phyloP scores from a whole-genome alignment of 2,888 invertebrate genomes.

The Phyllotreta cruciferae region DNA sequence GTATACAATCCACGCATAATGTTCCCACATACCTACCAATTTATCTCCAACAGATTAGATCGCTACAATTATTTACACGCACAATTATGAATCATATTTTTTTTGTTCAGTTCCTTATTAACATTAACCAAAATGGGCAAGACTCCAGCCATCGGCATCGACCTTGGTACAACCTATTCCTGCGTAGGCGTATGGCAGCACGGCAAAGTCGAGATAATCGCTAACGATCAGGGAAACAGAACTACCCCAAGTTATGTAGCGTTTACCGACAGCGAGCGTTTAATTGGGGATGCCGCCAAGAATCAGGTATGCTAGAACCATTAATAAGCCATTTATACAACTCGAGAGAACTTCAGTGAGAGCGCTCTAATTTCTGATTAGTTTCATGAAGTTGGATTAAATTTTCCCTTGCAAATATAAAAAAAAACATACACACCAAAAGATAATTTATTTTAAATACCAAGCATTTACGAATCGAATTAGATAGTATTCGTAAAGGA shows the following conservation, averaged over 20 bases:
- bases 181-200: conserved; percentile 84
- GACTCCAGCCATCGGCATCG: conserved; percentile 56
- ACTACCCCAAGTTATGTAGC: conserved; percentile 89
- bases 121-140: conserved; percentile 44
- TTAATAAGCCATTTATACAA: neutral
- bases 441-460: too few species aligned
- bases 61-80: neutral
- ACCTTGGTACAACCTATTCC: conserved; percentile 88
- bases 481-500: too few species aligned
- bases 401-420: too few species aligned
- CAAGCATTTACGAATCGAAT: too few species aligned
- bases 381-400: too few species aligned
- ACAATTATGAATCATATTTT: conserved; percentile 5
- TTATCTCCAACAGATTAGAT: neutral
- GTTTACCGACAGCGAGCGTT: conserved; percentile 82
- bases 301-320: conserved; percentile 66
- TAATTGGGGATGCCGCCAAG: conserved; percentile 88
- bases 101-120: conserved; percentile 1
- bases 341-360: too few species aligned
- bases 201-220: conserved; percentile 85
- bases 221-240: conserved; percentile 88
- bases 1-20: neutral
- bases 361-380: too few species aligned
- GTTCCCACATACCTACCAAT: neutral
- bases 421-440: too few species aligned